These are phyloP conservation scores for Stenotaenia linearis DNA, from an alignment of 2,888 invertebrate genomes.

Conservation along the genomic window DNA sequence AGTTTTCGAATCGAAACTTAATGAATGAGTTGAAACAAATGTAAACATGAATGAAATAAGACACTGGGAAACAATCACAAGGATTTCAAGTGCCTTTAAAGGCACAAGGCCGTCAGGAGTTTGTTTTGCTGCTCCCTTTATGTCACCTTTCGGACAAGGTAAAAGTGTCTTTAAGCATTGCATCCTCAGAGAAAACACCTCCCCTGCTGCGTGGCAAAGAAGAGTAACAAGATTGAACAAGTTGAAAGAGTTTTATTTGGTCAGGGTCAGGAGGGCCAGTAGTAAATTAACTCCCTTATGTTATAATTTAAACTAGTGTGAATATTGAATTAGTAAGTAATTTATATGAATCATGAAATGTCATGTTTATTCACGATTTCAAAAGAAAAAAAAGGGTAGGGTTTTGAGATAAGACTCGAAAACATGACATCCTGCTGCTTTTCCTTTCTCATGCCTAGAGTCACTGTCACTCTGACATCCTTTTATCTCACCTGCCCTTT, in stretches of 20 bases:
- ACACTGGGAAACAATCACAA: background rate
- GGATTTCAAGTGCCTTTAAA: slow-evolving; percentile 10
- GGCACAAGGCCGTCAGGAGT: background rate
- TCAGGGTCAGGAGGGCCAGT: background rate
- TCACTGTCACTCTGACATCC: background rate
- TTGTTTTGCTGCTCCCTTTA: background rate
- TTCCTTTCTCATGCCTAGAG: background rate
- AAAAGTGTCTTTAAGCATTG: background rate
- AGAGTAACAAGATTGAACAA: slow-evolving; percentile 8
- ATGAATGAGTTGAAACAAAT: background rate
- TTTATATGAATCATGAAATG: background rate
- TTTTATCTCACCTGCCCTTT: background rate
- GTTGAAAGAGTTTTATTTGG: background rate
- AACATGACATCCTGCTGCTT: slow-evolving; percentile 22
- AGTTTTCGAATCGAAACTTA: background rate
- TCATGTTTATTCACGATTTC: slow-evolving; percentile 10
- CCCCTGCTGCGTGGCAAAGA: background rate
- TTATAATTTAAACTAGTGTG: background rate
- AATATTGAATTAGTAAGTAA: background rate
- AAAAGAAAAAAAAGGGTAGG: background rate
- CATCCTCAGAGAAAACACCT: background rate
- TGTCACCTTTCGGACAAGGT: slow-evolving; percentile 14
- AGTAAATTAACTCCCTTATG: background rate
- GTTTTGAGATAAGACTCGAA: slow-evolving; percentile 1
- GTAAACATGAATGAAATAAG: slow-evolving; percentile 12